Evolutionary conservation across 2,797 vertebrate genomes (phyloP), one percentile per base, ranked within the genome.

Genomic region (Notamacropus eugenii): DNA sequence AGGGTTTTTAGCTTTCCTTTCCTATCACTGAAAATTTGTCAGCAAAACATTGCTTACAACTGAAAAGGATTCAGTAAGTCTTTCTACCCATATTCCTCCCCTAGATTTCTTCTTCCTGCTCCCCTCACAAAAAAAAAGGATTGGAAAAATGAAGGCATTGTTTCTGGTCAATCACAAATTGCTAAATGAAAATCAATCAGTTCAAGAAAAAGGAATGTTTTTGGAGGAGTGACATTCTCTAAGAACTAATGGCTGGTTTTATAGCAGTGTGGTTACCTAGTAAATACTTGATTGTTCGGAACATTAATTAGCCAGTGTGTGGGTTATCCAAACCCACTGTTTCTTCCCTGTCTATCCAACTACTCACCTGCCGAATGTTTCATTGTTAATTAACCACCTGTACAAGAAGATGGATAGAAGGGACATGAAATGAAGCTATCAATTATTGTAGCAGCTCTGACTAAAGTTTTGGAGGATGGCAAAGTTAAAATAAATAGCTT

Each of bases 1-100:
- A 52, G 55, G 27, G 91, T 92, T 91, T 94, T 90, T 92, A 91
- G 91, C 34, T 94, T 94, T 93, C 40, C 62, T 56, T 96, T 96
- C 94, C 96, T 91, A 56, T 34, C 92, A 90, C 14, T 94, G 54
- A 90, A 40, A 58, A 74, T 6, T 52, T 95, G 56, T 87, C 27
- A 87, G 74, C 10, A 96, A 56, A 92, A 95, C 11, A 9, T 56
- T 93, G 52, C 29, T 22, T 95, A 50, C 67, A 52, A 55, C 90
- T 92, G 87, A 94, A 92, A 96, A 95, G 58, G n/a, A 13, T 74
- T 82, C 31, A 95, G 2, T 27, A 46, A 27, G 1, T 11, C 40
- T 50, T 13, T 82, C 40, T 87, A 24, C 3, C 24, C 14, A 93
- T 90, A 91, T 59, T 55, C 93, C 40, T 55, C 93, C 40, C 67